Evolutionary conservation across 2,113 vertebrate species (phyloP).

Genomic region (Hydropotes inermis): DNA sequence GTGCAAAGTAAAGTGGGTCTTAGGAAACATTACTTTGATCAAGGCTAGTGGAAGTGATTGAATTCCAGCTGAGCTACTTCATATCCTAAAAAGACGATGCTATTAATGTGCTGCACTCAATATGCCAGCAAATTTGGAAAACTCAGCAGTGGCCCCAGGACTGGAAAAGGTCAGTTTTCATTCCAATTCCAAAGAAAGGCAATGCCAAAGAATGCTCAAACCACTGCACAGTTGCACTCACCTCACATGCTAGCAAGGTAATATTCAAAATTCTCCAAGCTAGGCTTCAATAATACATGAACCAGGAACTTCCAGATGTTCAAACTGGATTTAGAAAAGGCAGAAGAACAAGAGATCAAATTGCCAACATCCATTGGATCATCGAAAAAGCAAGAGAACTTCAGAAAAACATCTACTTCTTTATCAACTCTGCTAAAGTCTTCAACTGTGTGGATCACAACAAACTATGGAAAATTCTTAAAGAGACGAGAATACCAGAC

Average conservation of each 20-base stretch:
- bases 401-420: background rate
- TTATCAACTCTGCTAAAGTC: background rate
- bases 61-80: background rate
- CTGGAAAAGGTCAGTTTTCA: background rate
- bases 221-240: background rate
- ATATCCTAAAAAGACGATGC: background rate
- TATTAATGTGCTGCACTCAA: background rate
- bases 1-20: background rate
- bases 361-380: background rate
- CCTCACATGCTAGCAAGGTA: background rate
- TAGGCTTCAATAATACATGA: background rate
- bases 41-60: background rate
- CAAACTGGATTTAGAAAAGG: background rate
- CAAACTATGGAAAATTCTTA: background rate
- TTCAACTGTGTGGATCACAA: background rate
- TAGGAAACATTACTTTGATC: background rate
- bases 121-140: background rate
- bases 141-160: background rate
- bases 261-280: background rate
- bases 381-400: background rate
- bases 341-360: background rate
- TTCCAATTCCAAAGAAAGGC: background rate
- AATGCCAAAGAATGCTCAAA: background rate
- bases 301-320: background rate
- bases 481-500: background rate